Percentiles rank a stretch among this genome's conserved stretches.
Evolutionary conservation across 2,113 vertebrate species (phyloP).

Genomic region (Brachypteracias leptosomus): DNA sequence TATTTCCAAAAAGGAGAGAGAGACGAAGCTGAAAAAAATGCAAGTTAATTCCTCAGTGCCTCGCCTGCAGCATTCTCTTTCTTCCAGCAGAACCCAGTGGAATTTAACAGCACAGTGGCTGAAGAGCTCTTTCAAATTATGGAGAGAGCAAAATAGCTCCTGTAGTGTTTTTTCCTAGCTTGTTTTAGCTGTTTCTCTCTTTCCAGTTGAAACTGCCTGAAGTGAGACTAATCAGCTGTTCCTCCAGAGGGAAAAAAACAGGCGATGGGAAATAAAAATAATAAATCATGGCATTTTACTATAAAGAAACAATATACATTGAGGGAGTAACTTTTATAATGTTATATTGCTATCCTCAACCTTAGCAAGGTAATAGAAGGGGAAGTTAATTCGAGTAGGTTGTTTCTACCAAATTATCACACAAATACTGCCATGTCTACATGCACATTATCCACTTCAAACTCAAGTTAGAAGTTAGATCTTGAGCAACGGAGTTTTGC

Average conservation of each 20-base stretch:
- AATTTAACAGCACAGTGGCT: constrained; percentile 4
- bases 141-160: constrained; percentile 4
- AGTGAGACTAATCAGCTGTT: constrained; percentile 26
- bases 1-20: neutral
- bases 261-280: neutral
- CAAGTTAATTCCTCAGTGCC: constrained; percentile 9
- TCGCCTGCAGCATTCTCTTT: neutral
- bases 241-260: neutral
- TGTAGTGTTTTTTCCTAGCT: neutral
- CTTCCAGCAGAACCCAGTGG: neutral
- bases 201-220: neutral
- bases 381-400: neutral
- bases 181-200: constrained; percentile 2
- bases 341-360: neutral
- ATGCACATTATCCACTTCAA: neutral
- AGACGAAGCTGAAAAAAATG: neutral
- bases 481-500: neutral
- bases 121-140: constrained; percentile 19
- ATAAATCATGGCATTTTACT: constrained; percentile 21
- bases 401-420: neutral
- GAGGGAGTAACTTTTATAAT: neutral
- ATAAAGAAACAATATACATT: neutral
- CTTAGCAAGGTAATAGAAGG: neutral
- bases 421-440: neutral
- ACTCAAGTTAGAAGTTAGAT: neutral